A percentile compares a stretch with the other conserved stretches of the same genome.
Conservation (phyloP, 1,140 invertebrate genomes). For the Parapsyche elsis region DNA sequence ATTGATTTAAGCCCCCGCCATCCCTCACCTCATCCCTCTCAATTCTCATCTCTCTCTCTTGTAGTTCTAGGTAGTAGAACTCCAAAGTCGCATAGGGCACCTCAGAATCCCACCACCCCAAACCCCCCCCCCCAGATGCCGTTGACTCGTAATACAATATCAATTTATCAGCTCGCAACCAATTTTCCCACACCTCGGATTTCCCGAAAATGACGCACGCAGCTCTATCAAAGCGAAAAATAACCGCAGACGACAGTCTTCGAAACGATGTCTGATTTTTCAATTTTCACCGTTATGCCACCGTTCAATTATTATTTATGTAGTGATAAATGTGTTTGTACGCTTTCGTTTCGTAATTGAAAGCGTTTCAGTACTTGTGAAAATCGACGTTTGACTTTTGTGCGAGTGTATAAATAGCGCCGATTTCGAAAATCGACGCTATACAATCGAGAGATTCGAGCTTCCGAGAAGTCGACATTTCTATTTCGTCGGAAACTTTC, state of each 20-base stretch:
- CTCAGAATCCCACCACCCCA: no score
- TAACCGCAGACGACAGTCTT: no score
- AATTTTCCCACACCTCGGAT: constrained; percentile 13
- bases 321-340: no score
- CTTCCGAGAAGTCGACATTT: background rate
- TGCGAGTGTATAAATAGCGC: background rate
- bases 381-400: background rate
- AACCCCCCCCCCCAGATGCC: background rate
- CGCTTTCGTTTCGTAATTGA: background rate
- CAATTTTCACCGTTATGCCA: no score
- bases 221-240: background rate
- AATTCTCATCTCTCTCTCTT: no score
- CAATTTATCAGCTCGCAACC: constrained; percentile 14
- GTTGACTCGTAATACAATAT: constrained; percentile 38
- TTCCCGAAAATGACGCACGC: background rate
- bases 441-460: no score
- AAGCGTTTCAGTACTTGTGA: background rate
- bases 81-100: no score
- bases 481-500: background rate
- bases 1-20: background rate
- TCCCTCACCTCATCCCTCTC: background rate
- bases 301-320: no score
- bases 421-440: no score
- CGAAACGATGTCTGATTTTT: no score
- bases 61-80: no score